Evolutionary conservation across 2,888 invertebrate species (phyloP), one percentile per base, ranked within the genome.

Genomic region (Rotaria socialis): DNA sequence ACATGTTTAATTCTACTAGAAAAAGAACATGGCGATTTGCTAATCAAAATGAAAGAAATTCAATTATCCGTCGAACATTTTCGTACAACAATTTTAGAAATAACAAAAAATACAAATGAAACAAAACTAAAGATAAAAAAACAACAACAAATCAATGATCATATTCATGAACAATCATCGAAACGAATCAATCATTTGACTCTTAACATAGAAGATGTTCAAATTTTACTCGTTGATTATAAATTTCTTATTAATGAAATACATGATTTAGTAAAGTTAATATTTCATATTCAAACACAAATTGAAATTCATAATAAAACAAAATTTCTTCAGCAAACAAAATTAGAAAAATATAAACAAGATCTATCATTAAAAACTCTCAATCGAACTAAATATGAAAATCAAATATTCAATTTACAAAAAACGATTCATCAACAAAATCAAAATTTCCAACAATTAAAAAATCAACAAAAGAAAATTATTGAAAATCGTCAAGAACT

Each of bases 31-130:
- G 80, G 43, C 10, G n/a, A 47, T n/a, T 10, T 80, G 14, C 47
- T 80, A 47, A 24, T 80, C 3, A 80, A 80, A 80, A n/a, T 80
- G n/a, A 80, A 80, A 47, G 80, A 80, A 47, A 80, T 80, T 80
- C 43, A 80, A 47, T 24, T 80, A 47, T 47, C 80, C 8, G n/a
- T 80, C n/a, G 80, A 43, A 47, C 7, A 80, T 16, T 80, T 80
- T 80, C 80, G 80, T 47, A 80, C 80, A 22, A 7, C 6, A 24
- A 80, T 43, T n/a, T 47, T 80, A 80, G 22, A 80, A 22, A 47
- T 24, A n/a, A 80, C 24, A 80, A 24, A 80, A n/a, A 14, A 43
- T 80, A 47, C 14, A 24, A 47, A 22, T 10, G 80, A 80, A 80
- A 80, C 16, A 19, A 80, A 80, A 43, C 4, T 10, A 1, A 22